Evolutionary conservation across 2,113 vertebrate genomes (phyloP).

Genomic region (Syngnathus typhle): DNA sequence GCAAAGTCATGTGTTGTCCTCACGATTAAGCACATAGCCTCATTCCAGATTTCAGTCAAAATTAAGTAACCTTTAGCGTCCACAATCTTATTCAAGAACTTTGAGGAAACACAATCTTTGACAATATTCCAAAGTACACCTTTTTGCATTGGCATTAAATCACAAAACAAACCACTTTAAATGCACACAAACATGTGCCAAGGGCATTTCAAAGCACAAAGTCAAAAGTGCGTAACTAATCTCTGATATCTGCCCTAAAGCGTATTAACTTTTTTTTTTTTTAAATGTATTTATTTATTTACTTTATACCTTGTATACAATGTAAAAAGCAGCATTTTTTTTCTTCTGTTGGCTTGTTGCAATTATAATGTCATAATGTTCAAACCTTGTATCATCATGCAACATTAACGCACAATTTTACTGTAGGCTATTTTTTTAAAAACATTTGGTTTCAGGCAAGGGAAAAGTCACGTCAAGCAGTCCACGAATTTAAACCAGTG

Average conservation of each 20-base stretch:
- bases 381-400: not conserved
- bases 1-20: slow-evolving; percentile 14
- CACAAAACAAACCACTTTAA: too few species aligned
- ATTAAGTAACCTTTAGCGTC: too few species aligned
- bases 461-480: not conserved
- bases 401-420: not conserved
- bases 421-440: not conserved
- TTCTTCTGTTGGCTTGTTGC: not conserved
- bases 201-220: too few species aligned
- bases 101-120: not conserved
- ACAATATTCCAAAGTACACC: not conserved
- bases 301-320: too few species aligned
- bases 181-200: too few species aligned
- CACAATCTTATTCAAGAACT: not conserved
- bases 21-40: not conserved
- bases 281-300: too few species aligned
- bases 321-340: not conserved
- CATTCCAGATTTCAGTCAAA: not conserved
- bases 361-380: not conserved
- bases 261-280: too few species aligned
- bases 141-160: not conserved
- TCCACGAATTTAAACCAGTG: not conserved
- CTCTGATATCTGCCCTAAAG: not conserved
- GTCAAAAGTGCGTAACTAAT: too few species aligned
- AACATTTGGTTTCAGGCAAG: not conserved